A percentile compares a stretch with the other conserved stretches of the same genome.
Evolutionary conservation across 2,888 invertebrate species (phyloP).

Genomic region (Dasysyrphus albostriatus): DNA sequence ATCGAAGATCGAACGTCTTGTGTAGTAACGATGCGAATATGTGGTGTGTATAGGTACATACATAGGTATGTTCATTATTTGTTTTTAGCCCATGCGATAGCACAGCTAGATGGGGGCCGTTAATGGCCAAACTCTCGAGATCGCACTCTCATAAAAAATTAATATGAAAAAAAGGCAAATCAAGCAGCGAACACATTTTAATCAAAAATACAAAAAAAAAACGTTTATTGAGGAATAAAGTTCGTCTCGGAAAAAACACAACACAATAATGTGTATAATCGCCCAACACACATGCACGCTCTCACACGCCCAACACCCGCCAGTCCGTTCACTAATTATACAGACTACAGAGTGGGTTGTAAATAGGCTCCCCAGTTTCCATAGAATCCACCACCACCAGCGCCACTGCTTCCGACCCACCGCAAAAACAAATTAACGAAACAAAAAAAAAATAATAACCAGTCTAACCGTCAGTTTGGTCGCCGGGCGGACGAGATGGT

Average conservation of each 20-base stretch:
- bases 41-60: neutral
- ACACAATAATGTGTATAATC: slow-evolving; percentile 27
- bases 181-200: slow-evolving; percentile 35
- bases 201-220: slow-evolving; percentile 26
- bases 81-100: slow-evolving; percentile 35
- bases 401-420: slow-evolving; percentile 43
- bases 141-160: slow-evolving; percentile 22
- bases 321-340: slow-evolving; percentile 59
- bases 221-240: slow-evolving; percentile 27
- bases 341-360: slow-evolving; percentile 72
- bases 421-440: slow-evolving; percentile 69
- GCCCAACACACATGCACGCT: slow-evolving; percentile 51
- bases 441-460: slow-evolving; percentile 50
- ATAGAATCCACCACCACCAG: slow-evolving; percentile 48
- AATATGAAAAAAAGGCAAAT: slow-evolving; percentile 49
- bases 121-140: slow-evolving; percentile 49
- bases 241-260: slow-evolving; percentile 37
- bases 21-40: neutral
- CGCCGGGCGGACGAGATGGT: slow-evolving; percentile 11
- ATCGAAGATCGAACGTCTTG: slow-evolving; percentile 24
- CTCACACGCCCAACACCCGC: slow-evolving; percentile 61
- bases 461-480: slow-evolving; percentile 18
- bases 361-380: slow-evolving; percentile 68
- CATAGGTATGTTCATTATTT: neutral
- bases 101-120: slow-evolving; percentile 33